Evolutionary conservation across 1,140 invertebrate genomes (phyloP).

Genomic region (Papilio helenus): DNA sequence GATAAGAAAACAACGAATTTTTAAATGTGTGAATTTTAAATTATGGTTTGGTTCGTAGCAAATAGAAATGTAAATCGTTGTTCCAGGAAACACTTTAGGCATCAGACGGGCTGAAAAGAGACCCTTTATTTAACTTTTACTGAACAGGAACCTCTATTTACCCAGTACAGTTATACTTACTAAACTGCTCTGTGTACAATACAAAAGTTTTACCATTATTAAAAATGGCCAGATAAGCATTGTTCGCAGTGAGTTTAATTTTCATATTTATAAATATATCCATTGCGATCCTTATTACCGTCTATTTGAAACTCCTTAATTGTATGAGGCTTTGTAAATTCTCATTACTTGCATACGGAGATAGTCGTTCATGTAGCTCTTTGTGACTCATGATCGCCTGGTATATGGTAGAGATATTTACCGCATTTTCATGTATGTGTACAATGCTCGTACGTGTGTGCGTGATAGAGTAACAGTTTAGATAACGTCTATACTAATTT

Average conservation of each 20-base stretch:
- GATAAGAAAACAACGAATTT: too few species aligned
- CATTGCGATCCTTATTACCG: neutral
- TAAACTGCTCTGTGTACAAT: neutral
- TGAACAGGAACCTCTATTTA: neutral
- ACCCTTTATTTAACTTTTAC: conserved; percentile 3
- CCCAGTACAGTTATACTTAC: neutral
- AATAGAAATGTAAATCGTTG: neutral
- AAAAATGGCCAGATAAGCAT: neutral
- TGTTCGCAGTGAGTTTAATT: neutral
- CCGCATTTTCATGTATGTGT: conserved; percentile 1
- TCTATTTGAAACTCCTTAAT: neutral
- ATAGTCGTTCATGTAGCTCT: neutral
- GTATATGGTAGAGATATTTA: conserved; percentile 39
- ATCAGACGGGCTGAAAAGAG: neutral
- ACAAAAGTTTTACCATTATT: neutral
- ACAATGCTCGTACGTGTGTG: neutral
- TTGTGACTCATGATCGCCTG: conserved; percentile 43
- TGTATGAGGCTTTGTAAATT: conserved; percentile 6
- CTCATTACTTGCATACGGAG: neutral
- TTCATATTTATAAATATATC: neutral
- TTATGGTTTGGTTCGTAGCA: neutral
- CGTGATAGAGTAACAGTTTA: neutral
- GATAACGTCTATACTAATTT: too few species aligned
- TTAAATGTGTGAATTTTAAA: too few species aligned
- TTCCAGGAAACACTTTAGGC: neutral